Base-by-base conservation (phyloP, 2,888 invertebrate species). In the Temnothorax unifasciatus region DNA sequence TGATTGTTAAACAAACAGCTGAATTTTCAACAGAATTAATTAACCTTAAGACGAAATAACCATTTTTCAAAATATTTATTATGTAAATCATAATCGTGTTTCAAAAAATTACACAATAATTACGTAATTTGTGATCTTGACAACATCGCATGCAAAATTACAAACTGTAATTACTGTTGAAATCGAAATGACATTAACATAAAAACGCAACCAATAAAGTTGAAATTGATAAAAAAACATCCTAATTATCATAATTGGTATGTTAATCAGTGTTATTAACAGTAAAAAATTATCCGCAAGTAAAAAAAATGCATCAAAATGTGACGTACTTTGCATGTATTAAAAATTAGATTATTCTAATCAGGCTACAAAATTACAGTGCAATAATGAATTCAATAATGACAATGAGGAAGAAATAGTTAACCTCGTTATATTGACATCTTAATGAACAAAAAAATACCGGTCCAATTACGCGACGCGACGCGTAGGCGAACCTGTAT, bases 391-490 rank as follows among this genome's bases (percentile, higher is more conserved):
- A n/a, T 18, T 85, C 84, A 90, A 90, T 88, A 64, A 90, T 87
- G 79, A 86, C 77, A 85, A 90, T 90, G 85, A 88, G 84, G 89
- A 90, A 92, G 89, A 89, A 90, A 89, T 89, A 90, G 87, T 94
- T 94, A 92, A 94, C 93, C 94, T 83, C 90, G 79, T 86, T 87
- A 83, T 91, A 93, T 93, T 93, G 92, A 91, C 93, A 88, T 92
- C 88, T 93, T 93, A 92, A 93, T 92, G 91, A 91, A 88, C 86
- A 91, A 91, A 91, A 90, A 90, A 91, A 86, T 91, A 90, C 89
- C 81, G 82, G 83, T 76, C 61, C 34, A 75, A 84, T 82, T 38
- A 47, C 50, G 63, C 77, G 29, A 29, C 29, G 63, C 11, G 71
- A 29, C 34, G 87, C 88, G 91, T 92, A 82, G 92, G 92, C 89